Conservation (phyloP, 37 sponge, comb jelly and placozoan genomes). For the Theonella swinhoei region DNA sequence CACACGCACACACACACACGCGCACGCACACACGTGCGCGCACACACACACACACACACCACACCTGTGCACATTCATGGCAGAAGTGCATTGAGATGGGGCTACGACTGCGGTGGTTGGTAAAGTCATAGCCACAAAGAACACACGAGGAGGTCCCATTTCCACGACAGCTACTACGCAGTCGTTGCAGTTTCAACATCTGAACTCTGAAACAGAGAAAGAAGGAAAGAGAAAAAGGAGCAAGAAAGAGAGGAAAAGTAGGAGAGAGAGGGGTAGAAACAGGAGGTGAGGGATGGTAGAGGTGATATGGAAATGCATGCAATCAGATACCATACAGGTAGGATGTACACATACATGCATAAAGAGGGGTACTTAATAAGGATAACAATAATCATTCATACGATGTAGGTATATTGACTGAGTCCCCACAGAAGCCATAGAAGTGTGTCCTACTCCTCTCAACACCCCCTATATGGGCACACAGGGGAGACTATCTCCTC, state of each 20-base stretch:
- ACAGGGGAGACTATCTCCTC: too few relatives aligned
- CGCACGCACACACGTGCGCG: background rate
- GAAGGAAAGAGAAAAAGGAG: background rate
- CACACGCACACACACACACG: too few relatives aligned
- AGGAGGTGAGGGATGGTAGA: background rate
- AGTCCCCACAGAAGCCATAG: too few relatives aligned
- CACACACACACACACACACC: too few relatives aligned
- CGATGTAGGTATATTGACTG: too few relatives aligned
- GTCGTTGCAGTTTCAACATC: slow-evolving; percentile 45
- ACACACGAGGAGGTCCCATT: slow-evolving; percentile 39
- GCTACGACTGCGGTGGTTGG: background rate
- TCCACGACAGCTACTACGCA: slow-evolving; percentile 16
- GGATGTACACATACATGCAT: too few relatives aligned
- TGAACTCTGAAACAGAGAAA: background rate
- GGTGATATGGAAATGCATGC: too few relatives aligned
- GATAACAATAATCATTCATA: too few relatives aligned
- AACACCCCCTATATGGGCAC: too few relatives aligned
- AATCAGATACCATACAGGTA: too few relatives aligned
- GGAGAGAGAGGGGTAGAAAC: background rate
- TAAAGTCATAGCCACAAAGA: slow-evolving; percentile 43
- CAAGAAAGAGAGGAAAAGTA: background rate
- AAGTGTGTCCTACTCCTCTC: too few relatives aligned
- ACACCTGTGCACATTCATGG: slow-evolving; percentile 33
- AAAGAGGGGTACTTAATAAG: too few relatives aligned
- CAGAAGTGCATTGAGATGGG: slow-evolving; percentile 25